Conservation (phyloP, 2,113 vertebrate species). For the Coptodon bakossiorum region DNA sequence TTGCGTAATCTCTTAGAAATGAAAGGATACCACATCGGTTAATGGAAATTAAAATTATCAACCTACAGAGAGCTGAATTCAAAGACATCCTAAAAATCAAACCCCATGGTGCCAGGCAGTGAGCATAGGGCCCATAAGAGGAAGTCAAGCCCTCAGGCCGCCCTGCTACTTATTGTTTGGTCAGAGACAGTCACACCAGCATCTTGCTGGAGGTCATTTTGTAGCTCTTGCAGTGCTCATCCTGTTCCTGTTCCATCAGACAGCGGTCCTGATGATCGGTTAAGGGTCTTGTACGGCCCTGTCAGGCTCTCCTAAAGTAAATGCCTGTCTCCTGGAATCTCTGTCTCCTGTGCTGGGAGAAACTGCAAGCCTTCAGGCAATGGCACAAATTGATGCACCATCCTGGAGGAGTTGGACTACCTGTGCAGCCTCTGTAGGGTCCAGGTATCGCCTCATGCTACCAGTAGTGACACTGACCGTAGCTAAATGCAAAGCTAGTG, state of each 20-base stretch:
- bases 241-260: background rate
- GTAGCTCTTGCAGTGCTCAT: background rate
- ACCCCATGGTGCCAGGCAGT: background rate
- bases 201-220: background rate
- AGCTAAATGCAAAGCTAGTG: background rate
- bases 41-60: background rate
- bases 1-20: background rate
- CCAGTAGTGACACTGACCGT: too few relatives aligned
- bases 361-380: background rate
- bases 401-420: rapidly evolving
- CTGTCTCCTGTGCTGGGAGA: background rate
- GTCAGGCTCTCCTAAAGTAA: background rate
- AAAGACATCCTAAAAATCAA: background rate
- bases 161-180: background rate
- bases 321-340: background rate
- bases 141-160: background rate
- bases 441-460: too few relatives aligned
- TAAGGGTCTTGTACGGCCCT: background rate
- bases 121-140: background rate
- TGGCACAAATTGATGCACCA: background rate
- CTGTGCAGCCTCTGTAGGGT: background rate
- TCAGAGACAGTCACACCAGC: rapidly evolving
- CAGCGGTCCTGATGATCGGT: rapidly evolving
- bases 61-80: background rate
- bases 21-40: background rate